A percentile compares a stretch with the other conserved stretches of the same genome.
phyloP scores from a whole-genome alignment of 2,888 invertebrate genomes.

The Baccha elongata region DNA sequence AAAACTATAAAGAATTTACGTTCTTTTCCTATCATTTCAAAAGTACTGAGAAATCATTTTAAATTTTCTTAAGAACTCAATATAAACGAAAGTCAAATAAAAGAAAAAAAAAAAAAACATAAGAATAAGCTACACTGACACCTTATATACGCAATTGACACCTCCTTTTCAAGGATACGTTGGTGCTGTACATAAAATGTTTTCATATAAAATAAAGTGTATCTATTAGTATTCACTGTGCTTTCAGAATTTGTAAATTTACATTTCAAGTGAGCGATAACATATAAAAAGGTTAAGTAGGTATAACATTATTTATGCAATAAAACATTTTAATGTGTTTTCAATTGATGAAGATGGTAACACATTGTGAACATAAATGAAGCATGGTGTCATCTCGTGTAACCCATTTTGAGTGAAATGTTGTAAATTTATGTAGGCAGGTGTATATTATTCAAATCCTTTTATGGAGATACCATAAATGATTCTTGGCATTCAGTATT shows the following conservation, averaged over 20 bases:
- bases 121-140: constrained; percentile 12
- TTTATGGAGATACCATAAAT: too few relatives aligned
- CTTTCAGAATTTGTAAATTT: constrained; percentile 32
- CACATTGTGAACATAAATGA: constrained; percentile 27
- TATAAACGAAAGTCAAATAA: too few relatives aligned
- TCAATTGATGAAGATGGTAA: constrained; percentile 35
- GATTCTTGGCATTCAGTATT: too few relatives aligned
- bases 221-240: constrained; percentile 30
- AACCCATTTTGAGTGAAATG: constrained; percentile 15
- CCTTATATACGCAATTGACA: constrained; percentile 28
- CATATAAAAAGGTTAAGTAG: constrained; percentile 27
- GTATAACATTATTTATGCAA: constrained; percentile 8
- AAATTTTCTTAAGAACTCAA: too few relatives aligned
- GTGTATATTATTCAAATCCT: too few relatives aligned
- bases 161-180: constrained; percentile 9
- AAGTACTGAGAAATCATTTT: too few relatives aligned
- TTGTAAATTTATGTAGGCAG: background rate
- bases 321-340: constrained; percentile 27
- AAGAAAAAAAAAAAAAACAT: background rate
- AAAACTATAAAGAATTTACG: too few relatives aligned
- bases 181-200: constrained; percentile 7
- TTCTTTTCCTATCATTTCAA: too few relatives aligned
- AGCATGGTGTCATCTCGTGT: background rate
- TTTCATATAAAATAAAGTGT: constrained; percentile 17
- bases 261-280: constrained; percentile 23